Evolutionary conservation across 2,888 invertebrate species (phyloP), one percentile per base, ranked within the genome.

Genomic region (Drosophila colorata): DNA sequence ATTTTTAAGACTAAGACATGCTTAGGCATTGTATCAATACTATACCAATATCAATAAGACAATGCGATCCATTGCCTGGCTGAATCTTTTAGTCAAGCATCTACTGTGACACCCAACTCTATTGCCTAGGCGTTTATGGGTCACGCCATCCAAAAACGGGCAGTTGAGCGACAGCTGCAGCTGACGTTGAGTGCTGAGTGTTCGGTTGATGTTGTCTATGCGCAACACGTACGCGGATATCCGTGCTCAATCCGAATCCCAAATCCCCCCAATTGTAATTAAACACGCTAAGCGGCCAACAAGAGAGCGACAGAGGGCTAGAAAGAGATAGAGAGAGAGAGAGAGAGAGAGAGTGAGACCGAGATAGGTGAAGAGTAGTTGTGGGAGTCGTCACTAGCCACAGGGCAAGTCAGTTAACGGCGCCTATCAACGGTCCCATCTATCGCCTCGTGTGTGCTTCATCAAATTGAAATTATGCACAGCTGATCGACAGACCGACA

Each of bases 201-300:
- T 46, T 51, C 52, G 25, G 51, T 52, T 28, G 41, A 33, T 33
- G 56, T 66, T 74, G 60, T 20, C 67, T 63, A 85, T 80, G 86
- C 86, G 67, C 63, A 60, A 74, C 89, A 89, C 89, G 89, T 89
- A 80, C 77, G 74, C 89, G 89, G 89, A 89, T 89, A 79, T 89
- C 89, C 89, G 89, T 81, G 81, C 83, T 65, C 81, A 86, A 83
- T 85, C 63, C 73, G 68, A 64, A 69, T 65, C 67, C 78, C 76
- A 70, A 77, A 74, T 78, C 78, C 65, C 80, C 71, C 80, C 59
- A 69, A 83, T 76, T 82, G 82, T 85, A 83, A 85, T 83, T 83
- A 83, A 83, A 82, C 84, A 82, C 82, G 84, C 84, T 81, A 84
- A 78, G 74, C 79, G 72, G 74, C 57, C 60, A 37, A 58, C 60